A percentile compares a stretch with the other conserved stretches of the same genome.
These are phyloP conservation scores for Sardinella longiceps DNA, from an alignment of 2,797 vertebrate species.

Conservation along the genomic window DNA sequence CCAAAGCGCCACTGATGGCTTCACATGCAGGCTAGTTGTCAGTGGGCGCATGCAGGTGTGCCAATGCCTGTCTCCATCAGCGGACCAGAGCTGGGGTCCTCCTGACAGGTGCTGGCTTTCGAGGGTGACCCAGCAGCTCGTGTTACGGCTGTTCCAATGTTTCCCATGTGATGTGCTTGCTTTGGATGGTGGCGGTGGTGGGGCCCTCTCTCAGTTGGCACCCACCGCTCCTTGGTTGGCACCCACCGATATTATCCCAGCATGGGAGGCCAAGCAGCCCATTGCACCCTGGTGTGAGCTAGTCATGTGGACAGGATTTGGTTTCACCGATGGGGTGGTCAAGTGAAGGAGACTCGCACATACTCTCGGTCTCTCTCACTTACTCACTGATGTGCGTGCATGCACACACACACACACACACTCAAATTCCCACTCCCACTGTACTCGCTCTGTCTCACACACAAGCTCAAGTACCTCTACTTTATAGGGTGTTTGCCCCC, in stretches of 20 bases:
- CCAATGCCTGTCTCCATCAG: background rate
- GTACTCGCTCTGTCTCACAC: too few relatives aligned
- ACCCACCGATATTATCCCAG: background rate
- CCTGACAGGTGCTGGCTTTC: background rate
- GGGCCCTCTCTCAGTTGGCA: background rate
- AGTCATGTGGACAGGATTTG: background rate
- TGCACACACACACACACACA: background rate
- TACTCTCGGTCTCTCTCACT: background rate
- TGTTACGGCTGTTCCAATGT: background rate
- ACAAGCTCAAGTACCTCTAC: too few relatives aligned
- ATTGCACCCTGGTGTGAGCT: background rate
- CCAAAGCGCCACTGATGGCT: too few relatives aligned
- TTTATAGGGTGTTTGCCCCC: background rate
- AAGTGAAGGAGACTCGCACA: background rate
- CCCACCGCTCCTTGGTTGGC: background rate
- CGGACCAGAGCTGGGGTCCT: background rate
- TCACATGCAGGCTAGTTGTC: background rate
- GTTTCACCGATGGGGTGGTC: background rate
- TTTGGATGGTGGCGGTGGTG: background rate
- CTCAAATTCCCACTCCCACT: background rate
- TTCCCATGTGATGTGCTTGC: background rate
- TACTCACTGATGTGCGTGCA: background rate
- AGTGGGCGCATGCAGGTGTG: background rate
- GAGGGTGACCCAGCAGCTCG: background rate
- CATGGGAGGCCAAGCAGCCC: background rate